phyloP scores from a whole-genome alignment of 2,113 vertebrate genomes.

The Brachionichthys hirsutus region DNA sequence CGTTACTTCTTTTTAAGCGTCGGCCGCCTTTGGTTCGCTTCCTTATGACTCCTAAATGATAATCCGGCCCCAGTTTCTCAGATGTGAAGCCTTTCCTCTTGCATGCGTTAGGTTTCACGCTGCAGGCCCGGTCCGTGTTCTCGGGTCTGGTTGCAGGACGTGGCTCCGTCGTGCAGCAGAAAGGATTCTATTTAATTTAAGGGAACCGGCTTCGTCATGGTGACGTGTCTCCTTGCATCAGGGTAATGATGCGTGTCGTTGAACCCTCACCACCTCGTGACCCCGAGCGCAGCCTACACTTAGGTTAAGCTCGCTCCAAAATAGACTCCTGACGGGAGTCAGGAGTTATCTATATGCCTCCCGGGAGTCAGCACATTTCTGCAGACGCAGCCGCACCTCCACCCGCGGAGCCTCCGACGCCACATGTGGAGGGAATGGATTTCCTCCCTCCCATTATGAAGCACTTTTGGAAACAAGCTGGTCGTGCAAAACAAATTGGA shows the following conservation, averaged over 20 bases:
- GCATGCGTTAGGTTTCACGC: constrained; percentile 35
- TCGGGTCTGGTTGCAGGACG: too few species aligned
- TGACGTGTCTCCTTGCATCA: not conserved
- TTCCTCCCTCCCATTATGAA: constrained; percentile 1
- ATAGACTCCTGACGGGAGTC: constrained; percentile 54
- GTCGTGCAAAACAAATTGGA: constrained; percentile 38
- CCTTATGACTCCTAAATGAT: too few species aligned
- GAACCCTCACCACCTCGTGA: too few species aligned
- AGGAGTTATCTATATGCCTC: constrained; percentile 60
- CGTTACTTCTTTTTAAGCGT: too few species aligned
- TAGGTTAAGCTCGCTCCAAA: constrained; percentile 46
- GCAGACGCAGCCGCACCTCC: constrained; percentile 38
- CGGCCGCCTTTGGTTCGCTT: too few species aligned
- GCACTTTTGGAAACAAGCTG: constrained; percentile 27
- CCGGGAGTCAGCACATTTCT: constrained; percentile 61
- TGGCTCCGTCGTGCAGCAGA: not conserved
- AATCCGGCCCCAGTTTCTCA: too few species aligned
- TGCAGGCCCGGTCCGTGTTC: constrained; percentile 7
- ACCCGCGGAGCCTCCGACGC: constrained; percentile 20
- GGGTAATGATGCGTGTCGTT: too few species aligned
- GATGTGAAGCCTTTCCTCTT: too few species aligned
- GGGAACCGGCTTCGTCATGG: constrained; percentile 1
- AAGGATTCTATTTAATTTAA: not conserved
- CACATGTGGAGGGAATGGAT: constrained; percentile 36
- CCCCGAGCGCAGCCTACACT: constrained; percentile 67